Evolutionary conservation across 2,113 vertebrate genomes (phyloP), one percentile per base, ranked within the genome.

Genomic region (Puntigrus tetrazona): DNA sequence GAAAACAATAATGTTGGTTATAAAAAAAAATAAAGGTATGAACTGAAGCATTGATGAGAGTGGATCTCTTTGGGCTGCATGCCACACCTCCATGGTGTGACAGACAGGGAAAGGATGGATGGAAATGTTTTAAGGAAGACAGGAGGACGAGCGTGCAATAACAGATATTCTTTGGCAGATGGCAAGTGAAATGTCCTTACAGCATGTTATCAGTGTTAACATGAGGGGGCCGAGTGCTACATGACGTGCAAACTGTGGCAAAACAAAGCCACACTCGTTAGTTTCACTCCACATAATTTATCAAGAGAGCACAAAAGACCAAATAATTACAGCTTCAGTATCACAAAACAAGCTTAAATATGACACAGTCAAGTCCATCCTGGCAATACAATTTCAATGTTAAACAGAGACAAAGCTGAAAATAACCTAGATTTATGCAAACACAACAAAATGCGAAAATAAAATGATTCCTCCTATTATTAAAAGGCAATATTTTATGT

Each of bases 201-300:
- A 22, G 36, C 36, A 41, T 10, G 27, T 76, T 76, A 59, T 36
- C 52, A 41, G 55, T 77, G 75, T 61, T 61, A 78, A 61, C 22
- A 27, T 27, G 34, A 61, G 76, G 76, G 76, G 55, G 76, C 34
- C 18, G 76, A 78, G 76, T 2, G 13, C 22, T 16, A 78, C 76
- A 78, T 57, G 52, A 41, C 7, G 34, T 61, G 34, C 38, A 61
- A 61, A 78, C 55, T 78, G 76, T 79, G 52, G 31, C 55, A 59
- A 78, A 78, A 78, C 76, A 78, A 59, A 50, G 45, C 74, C 45
- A 76, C 47, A 11, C 27, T 76, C 27, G 52, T 52, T 55, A 52
- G 45, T 55, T 55, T 76, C 45, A 78, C 31, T 59, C 34, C 4
- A 11, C 76, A 59, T 59, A 25, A 59, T 41, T 25, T 38, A 52